phyloP scores from a whole-genome alignment of 2,888 invertebrate genomes.

The Selenia dentaria region DNA sequence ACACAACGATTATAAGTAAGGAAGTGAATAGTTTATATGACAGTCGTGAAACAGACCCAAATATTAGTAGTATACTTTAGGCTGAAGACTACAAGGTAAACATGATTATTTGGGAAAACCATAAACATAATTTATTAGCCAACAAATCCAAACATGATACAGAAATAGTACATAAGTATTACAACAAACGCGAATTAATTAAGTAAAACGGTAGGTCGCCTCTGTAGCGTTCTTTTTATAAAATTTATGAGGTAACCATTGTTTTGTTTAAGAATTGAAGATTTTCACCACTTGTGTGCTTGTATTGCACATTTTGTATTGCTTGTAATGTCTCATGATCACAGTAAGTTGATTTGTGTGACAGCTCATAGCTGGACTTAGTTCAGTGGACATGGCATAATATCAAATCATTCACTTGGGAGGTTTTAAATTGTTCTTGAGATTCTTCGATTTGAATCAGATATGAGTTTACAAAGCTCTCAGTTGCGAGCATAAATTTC shows the following conservation, averaged over 20 bases:
- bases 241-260: not conserved
- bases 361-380: no score
- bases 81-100: not conserved
- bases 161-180: slow-evolving; percentile 10
- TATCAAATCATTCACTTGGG: no score
- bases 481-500: no score
- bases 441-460: no score
- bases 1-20: no score
- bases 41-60: not conserved
- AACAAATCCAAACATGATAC: not conserved
- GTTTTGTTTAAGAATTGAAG: slow-evolving; percentile 10
- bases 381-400: no score
- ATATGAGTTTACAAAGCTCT: no score
- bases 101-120: slow-evolving; percentile 5
- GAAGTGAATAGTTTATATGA: no score
- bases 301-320: slow-evolving; percentile 5
- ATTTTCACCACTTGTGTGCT: not conserved
- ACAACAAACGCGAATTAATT: slow-evolving; percentile 9
- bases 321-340: no score
- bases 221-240: not conserved
- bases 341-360: not conserved
- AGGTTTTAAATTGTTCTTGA: no score
- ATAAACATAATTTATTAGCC: slow-evolving; percentile 9
- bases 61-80: slow-evolving; percentile 5
- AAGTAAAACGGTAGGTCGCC: slow-evolving; percentile 19